Base-by-base conservation (phyloP, 2,888 invertebrate genomes). In the Lypha dubia region DNA sequence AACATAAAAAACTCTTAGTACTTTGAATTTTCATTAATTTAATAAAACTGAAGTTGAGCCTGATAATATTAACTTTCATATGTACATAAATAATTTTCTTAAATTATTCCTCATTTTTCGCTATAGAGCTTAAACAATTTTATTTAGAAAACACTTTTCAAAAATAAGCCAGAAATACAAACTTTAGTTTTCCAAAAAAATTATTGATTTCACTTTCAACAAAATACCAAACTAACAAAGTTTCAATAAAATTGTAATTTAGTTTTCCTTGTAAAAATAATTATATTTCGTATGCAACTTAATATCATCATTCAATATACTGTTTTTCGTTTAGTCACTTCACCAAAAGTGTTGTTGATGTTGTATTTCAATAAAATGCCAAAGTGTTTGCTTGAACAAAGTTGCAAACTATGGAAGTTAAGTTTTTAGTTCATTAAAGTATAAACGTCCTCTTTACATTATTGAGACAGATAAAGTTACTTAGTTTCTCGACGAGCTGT, bases 231-330 rank as follows among this genome's bases (percentile, higher is more conserved):
- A 6, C n/a, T n/a, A 7, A 1, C n/a, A 6, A 68, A 38, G 1
- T 68, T 51, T 62, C 5, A 9, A 38, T 74, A 5, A 38, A 17
- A 28, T 41, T 74, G 49, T 13, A 62, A 49, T 51, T 73, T 17
- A 38, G 22, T 41, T 62, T 49, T 13, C 9, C 56, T 4, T 11
- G 1, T 7, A 20, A 15, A n/a, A 46, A 22, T 11, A 17, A 28
- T 44, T 6, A 35, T 28, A 67, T 20, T 28, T 63, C 49, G 24
- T 17, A 20, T 35, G 44, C 38, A 49, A 49, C 24, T 58, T 24
- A 56, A 75, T 46, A 46, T 68, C 56, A 28, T 28, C 56, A 28
- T 28, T 53, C 56, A 38, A 62, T 56, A 51, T 28, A 28, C 13
- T 32, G 22, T 22, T 24, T n/a, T 67, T 24, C 38, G 22, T 56